Evolutionary conservation across 1,140 invertebrate species (phyloP), one percentile per base, ranked within the genome.

Genomic region (Ruditapes philippinarum): DNA sequence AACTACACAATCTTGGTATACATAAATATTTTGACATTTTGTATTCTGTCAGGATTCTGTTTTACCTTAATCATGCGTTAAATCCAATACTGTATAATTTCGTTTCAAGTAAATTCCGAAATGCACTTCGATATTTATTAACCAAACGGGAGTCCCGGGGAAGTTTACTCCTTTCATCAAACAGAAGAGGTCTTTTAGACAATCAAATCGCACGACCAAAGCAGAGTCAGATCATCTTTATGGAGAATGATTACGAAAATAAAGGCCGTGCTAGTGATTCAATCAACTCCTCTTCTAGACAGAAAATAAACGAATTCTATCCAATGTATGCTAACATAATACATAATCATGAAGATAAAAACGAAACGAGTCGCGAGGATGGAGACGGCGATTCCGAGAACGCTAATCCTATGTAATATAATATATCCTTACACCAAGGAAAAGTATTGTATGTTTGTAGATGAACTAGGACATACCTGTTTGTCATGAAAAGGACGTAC

Each of bases 11-110:
- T 22, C 40, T 91, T 11, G 86, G 85, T 40, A 49, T 91, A 14
- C 79, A 91, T 73, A 88, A 70, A 38, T 85, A 88, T 33, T 78
- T 88, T 17, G 62, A 51, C 65, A 73, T 91, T n/a, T 19, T 88
- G 12, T 91, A 85, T 51, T 84, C 81, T 4, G 65, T 51, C 4
- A 84, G 81, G n/a, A 51, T 84, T 19, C 22, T 70, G 25, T 84
- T 84, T 36, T 84, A 84, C 73, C 36, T 84, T 2, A 84, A 84
- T 51, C 81, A 84, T 84, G 81, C 81, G 1, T 19, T 84, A 0
- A 84, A 84, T 70, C 81, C 81, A 38, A 73, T 84, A 28, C 33
- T 84, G 7, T 84, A 84, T 38, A 84, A 84, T 33, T 84, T 84
- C 54, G 81, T 84, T 12, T 84, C 81, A 14, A 84, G 45, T 57